Base-by-base conservation (phyloP, 2,888 invertebrate species). In the Xestia c-nigrum region DNA sequence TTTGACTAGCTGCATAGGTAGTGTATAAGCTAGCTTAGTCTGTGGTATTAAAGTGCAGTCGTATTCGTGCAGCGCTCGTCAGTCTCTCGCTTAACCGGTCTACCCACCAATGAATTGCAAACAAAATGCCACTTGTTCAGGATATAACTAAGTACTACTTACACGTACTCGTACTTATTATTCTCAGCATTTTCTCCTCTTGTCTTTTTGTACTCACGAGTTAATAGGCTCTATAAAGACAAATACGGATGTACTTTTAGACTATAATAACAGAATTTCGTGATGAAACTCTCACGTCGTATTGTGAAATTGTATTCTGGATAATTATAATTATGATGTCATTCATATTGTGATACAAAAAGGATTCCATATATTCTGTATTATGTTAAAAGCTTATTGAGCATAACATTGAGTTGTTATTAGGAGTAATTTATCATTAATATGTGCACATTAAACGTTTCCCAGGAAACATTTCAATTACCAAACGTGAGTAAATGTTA, bases 91-190 rank as follows among this genome's bases (percentile, higher is more conserved):
- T 61, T 24, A 80, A 84, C 85, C 72, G 85, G 85, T 83, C 74
- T 61, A 43, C 19, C 52, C 5, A 63, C 71, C 50, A 57, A 72
- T 76, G 61, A 76, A 85, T 81, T 76, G 74, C 67, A 85, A 85
- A 85, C 76, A 43, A 78, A 84, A 84, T 79, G 74, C 67, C 83
- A 85, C 66, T 71, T 57, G 74, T 84, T 75, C 73, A 77, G 76
- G 72, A 81, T 74, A n/a, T 69, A 72, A 21, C 16, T 31, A 12
- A 74, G 50, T 43, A 66, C 46, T 40, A 16, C n/a, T n/a, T n/a
- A n/a, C n/a, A n/a, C n/a, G n/a, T n/a, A n/a, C n/a, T n/a, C n/a
- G 59, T 24, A 43, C 50, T 12, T 80, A 38, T 59, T 70, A 69
- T 70, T 52, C 21, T 65, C 7, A n/a, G 24, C 21, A 55, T 43